A percentile compares a stretch with the other conserved stretches of the same genome.
phyloP scores from a whole-genome alignment of 37 sponge, comb jelly and placozoan species.

The Aplysina aerophoba region DNA sequence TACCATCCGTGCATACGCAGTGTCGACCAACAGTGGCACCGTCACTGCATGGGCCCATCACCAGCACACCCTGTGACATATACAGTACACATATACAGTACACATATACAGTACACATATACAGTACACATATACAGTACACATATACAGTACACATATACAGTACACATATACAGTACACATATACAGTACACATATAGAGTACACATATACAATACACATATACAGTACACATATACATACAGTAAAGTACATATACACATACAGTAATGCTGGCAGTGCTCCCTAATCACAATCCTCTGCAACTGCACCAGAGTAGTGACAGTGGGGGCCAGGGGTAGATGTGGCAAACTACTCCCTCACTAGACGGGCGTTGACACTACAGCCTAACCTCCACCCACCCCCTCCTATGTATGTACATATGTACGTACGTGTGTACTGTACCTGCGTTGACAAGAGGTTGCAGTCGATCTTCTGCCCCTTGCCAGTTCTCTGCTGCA shows the following conservation, averaged over 20 bases:
- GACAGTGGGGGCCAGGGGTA: too few species aligned
- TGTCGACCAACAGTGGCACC: background rate
- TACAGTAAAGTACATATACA: too few species aligned
- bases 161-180: background rate
- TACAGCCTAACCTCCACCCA: background rate
- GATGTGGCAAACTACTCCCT: too few species aligned
- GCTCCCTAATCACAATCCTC: too few species aligned
- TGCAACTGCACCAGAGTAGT: too few species aligned
- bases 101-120: background rate
- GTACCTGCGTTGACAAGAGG: conserved; percentile 69
- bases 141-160: background rate
- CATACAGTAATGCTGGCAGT: too few species aligned
- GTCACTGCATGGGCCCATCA: too few species aligned
- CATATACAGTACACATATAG: background rate
- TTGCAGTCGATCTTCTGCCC: conserved; percentile 75
- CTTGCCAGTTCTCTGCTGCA: conserved; percentile 33
- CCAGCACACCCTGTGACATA: too few species aligned
- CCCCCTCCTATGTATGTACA: background rate
- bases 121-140: conserved; percentile 16
- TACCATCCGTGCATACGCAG: too few species aligned
- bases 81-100: too few species aligned
- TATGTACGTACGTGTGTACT: background rate
- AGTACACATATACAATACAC: background rate
- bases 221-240: too few species aligned
- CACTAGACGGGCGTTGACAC: too few species aligned